Base-by-base conservation (phyloP, 1,140 invertebrate genomes). In the Lepidotrigona ventralis region DNA sequence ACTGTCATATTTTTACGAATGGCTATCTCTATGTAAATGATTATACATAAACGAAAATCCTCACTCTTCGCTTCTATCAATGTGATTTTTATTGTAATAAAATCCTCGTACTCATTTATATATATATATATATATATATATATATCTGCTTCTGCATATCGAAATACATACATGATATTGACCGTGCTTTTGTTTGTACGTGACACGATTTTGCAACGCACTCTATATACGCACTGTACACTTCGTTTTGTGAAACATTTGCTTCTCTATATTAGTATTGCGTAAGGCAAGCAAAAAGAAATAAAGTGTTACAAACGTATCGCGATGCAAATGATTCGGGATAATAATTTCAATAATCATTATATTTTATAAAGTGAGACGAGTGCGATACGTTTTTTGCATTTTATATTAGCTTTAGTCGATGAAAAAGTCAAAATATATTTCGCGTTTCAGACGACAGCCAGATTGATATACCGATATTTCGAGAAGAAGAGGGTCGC, bases 401-500 rank as follows among this genome's bases (percentile, higher is more conserved):
- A 26, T 46, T 23, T 46, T 14, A 19, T 33, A n/a, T n/a, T n/a
- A 19, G 6, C 8, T 23, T 12, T 1, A 0, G 4, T n/a, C 1
- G 26, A 23, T n/a, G 39, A 26, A 26, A 33, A 3, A 29, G 72
- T 46, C 19, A 23, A 58, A 56, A 33, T 75, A 72, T 60, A 14
- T 63, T 77, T 87, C 63, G 26, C 77, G 73, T 91, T 92, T 89
- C 93, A 95, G 95, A 95, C 89, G 94, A 96, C 86, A 94, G 94
- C 63, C 95, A 95, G 89, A 94, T 96, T 89, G 96, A 97, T 89
- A 96, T 96, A 95, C 95, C 96, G 39, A 95, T 97, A 92, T 97
- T 97, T 94, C 96, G 96, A 89, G 96, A 97, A 56, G 97, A 97
- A 91, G 97, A 98, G 92, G 97, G 97, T 89, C 96, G 96, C 93